A percentile compares a stretch with the other conserved stretches of the same genome.
Evolutionary conservation across 2,113 vertebrate species (phyloP).

Genomic region (Gambusia holbrooki): DNA sequence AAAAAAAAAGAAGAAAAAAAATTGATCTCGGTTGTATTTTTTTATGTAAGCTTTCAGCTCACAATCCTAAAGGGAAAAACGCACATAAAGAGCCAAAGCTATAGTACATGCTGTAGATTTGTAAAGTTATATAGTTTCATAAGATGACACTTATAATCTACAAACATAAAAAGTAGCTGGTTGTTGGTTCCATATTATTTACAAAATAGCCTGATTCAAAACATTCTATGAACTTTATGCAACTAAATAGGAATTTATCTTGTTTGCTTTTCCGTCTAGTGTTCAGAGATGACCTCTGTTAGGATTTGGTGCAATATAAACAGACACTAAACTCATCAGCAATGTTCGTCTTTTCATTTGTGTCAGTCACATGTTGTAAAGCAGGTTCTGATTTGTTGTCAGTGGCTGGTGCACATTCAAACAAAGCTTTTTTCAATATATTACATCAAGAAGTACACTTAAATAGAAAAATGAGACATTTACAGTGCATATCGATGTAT

Average conservation of each 20-base stretch:
- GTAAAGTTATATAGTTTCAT: conserved; percentile 21
- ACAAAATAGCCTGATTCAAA: background rate
- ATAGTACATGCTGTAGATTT: conserved; percentile 18
- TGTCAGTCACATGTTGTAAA: conserved; percentile 3
- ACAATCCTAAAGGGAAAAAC: conserved; percentile 15
- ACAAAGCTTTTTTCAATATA: background rate
- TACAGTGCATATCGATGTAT: background rate
- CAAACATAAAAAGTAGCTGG: conserved; percentile 12
- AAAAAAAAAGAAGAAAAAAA: background rate
- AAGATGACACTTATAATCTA: conserved; percentile 1
- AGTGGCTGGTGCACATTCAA: conserved; percentile 6
- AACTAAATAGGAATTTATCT: background rate
- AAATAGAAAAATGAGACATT: background rate
- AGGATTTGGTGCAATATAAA: background rate
- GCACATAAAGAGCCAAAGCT: conserved; percentile 28
- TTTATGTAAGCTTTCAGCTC: conserved; percentile 7
- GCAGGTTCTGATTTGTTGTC: conserved; percentile 5
- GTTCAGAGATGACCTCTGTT: background rate
- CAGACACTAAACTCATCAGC: background rate
- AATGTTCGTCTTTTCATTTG: conserved; percentile 8
- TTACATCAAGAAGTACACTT: background rate
- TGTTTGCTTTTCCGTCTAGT: background rate
- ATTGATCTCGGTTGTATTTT: background rate
- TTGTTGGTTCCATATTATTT: conserved; percentile 1
- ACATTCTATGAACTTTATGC: background rate